Evolutionary conservation across 2,888 invertebrate genomes (phyloP), one percentile per base, ranked within the genome.

Genomic region (Oscheius sp.): DNA sequence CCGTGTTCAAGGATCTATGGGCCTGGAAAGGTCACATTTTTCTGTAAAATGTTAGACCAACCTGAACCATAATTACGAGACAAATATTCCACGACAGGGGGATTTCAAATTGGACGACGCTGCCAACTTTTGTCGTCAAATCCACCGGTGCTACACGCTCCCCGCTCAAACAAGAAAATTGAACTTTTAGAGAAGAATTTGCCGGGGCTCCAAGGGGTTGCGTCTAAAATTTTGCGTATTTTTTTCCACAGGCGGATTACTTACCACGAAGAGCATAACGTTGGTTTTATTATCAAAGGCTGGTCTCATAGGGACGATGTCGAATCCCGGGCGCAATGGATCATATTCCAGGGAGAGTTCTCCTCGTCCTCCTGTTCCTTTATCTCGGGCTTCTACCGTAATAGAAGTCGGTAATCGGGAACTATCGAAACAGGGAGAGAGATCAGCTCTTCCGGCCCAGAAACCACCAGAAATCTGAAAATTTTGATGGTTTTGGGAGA

Each of bases 241-340:
- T 46, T 61, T 18, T 61, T 43, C 2, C 2, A n/a, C 2, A 59
- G 35, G 35, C 25, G 9, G 3, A 18, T 35, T 58, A 59, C 79
- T 52, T 49, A 80, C 80, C 35, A 68, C 73, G 29, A 80, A 58
- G 3, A 55, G 49, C n/a, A 76, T 41, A 12, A 58, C 41, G 46
- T n/a, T 56, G 12, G 69, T 69, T 9, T 56, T 41, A 13, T 35
- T 16, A 41, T 63, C 59, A 63, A 76, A 76, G 13, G 46, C 59
- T 5, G 84, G 84, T 23, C 80, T 69, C 52, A 79, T 43, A 0
- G 83, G 78, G 1, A 78, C 73, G 2, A 84, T 63, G 13, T 76
- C 77, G 59, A 84, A 81, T n/a, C 76, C 77, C 1, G 81, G 79
- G 2, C 71, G 68, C 21, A 68, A 69, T 7, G 77, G 70, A 45